Base-by-base conservation (phyloP, 2,797 vertebrate species). In the Ataeniobius toweri region DNA sequence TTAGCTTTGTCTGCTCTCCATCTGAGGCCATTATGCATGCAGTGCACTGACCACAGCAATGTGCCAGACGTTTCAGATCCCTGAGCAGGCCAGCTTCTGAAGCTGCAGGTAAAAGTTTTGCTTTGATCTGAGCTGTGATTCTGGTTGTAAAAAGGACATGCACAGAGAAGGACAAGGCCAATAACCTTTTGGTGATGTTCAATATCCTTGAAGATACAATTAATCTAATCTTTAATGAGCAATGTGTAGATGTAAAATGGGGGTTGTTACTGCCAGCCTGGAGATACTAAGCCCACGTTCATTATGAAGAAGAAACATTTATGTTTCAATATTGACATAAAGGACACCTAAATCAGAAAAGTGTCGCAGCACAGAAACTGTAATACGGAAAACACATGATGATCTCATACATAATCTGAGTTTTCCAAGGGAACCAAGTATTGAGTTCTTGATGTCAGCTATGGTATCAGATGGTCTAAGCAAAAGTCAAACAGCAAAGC, bases 41-140 rank as follows among this genome's bases (percentile, higher is more conserved):
- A 77, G 80, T 74, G 76, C 77, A 80, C 48, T 61, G 71, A 83
- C 76, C 77, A 80, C 61, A 76, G 48, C 65, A 68, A 68, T 67
- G 77, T 71, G 69, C 36, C 71, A 73, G 65, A 58, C 80, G 36
- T 82, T 80, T 76, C 78, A 76, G 69, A 70, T 87, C 75, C 83
- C 78, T 6, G 46, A 83, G 85, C 76, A 83, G 76, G 79, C 44
- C 55, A 78, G 81, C 79, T 75, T 59, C 63, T 80, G 59, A 83
- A 84, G 80, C 78, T 81, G 78, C 75, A 83, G 59, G 48, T 51
- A 20, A 55, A 36, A 51, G 28, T 55, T 53, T 72, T 55, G 20
- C 50, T 55, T 53, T 83, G 76, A 76, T 80, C 63, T 58, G 67
- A 79, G 44, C 68, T 59, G 69, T 18, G 75, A 36, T 71, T 74